Conservation (phyloP, 2,797 vertebrate species). For the Mionectes olivaceus region DNA sequence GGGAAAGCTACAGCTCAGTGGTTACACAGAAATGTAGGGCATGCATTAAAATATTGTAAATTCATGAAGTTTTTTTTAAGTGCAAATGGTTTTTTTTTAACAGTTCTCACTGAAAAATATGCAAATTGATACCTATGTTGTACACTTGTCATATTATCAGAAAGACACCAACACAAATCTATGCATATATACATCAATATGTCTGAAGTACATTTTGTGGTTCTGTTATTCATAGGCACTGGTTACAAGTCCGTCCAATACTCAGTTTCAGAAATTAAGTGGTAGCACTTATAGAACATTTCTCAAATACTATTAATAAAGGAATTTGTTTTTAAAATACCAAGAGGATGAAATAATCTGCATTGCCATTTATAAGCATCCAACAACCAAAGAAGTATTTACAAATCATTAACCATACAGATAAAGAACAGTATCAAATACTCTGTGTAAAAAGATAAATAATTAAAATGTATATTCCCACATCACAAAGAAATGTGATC, state of each 20-base stretch:
- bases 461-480: constrained; percentile 66
- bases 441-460: constrained; percentile 72
- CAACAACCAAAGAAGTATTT: constrained; percentile 49
- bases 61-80: constrained; percentile 64
- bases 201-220: constrained; percentile 5
- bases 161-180: constrained; percentile 40
- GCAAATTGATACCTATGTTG: constrained; percentile 56
- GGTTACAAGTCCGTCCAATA: constrained; percentile 45
- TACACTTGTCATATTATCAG: constrained; percentile 40
- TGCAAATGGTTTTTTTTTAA: constrained; percentile 67
- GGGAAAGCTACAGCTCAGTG: constrained; percentile 64
- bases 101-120: constrained; percentile 65
- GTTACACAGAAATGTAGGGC: constrained; percentile 56
- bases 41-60: constrained; percentile 63
- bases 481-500: constrained; percentile 66
- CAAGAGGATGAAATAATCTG: constrained; percentile 45
- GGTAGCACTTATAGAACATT: constrained; percentile 52
- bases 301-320: constrained; percentile 53
- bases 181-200: constrained; percentile 31
- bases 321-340: constrained; percentile 37
- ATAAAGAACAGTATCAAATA: constrained; percentile 67
- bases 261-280: constrained; percentile 55
- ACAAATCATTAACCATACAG: constrained; percentile 38
- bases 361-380: constrained; percentile 38
- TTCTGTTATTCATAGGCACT: constrained; percentile 25